A percentile compares a stretch with the other conserved stretches of the same genome.
phyloP scores from a whole-genome alignment of 2,888 invertebrate genomes.

The Heliconius ethilla region DNA sequence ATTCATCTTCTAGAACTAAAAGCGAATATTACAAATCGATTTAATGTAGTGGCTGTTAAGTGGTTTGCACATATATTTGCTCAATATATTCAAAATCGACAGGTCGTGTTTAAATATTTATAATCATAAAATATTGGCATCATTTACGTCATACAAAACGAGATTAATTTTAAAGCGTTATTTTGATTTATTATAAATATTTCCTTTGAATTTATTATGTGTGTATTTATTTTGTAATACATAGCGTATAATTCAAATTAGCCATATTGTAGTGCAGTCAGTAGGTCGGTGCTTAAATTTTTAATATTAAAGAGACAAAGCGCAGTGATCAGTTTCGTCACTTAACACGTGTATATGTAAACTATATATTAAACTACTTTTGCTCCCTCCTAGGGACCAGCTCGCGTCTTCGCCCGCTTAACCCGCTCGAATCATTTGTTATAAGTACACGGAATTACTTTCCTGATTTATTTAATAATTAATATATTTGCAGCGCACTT shows the following conservation, averaged over 20 bases:
- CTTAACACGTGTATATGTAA: too few species aligned
- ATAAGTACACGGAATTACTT: too few species aligned
- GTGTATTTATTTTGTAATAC: not conserved
- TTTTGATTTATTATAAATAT: not conserved
- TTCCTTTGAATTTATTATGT: not conserved
- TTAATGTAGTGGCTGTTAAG: not conserved
- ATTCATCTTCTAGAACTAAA: too few species aligned
- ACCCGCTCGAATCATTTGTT: too few species aligned
- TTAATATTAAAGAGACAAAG: too few species aligned
- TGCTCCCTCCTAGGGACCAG: too few species aligned
- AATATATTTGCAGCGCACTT: too few species aligned
- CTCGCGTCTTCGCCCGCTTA: too few species aligned
- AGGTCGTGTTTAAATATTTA: slow-evolving; percentile 23
- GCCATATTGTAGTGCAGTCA: not conserved
- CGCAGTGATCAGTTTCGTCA: too few species aligned
- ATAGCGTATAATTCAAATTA: not conserved
- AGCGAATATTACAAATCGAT: not conserved
- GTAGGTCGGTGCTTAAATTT: not conserved
- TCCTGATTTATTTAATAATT: too few species aligned
- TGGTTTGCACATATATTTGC: not conserved
- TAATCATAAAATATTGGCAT: slow-evolving; percentile 9
- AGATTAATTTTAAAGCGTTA: slow-evolving; percentile 10
- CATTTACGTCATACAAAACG: slow-evolving; percentile 14
- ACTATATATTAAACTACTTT: too few species aligned
- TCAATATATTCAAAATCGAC: not conserved